Evolutionary conservation across 2,113 vertebrate species (phyloP).

Genomic region (Nycticryphes semicollaris): DNA sequence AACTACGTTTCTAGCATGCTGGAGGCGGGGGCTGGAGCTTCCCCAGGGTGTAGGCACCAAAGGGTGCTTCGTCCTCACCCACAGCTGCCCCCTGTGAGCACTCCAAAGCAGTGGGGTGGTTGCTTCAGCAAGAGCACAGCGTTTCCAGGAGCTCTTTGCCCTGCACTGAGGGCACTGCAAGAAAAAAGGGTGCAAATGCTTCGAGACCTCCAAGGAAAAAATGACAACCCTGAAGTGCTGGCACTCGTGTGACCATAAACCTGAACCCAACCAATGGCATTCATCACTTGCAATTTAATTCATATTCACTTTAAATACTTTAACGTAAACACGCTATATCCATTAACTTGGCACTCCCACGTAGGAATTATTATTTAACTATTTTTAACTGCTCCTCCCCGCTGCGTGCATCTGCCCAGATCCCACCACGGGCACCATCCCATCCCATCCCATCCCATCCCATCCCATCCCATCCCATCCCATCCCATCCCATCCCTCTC

Average conservation of each 20-base stretch:
- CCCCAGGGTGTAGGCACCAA: background rate
- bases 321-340: background rate
- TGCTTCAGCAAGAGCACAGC: background rate
- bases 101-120: background rate
- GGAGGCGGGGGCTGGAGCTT: background rate
- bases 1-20: accelerated
- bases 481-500: background rate
- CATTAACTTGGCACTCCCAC: background rate
- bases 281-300: background rate
- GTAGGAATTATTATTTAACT: background rate
- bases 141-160: background rate
- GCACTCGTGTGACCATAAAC: background rate
- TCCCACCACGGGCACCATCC: background rate
- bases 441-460: background rate
- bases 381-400: background rate
- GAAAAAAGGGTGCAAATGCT: background rate
- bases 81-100: accelerated
- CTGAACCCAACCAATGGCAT: background rate
- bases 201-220: background rate
- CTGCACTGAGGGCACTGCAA: background rate
- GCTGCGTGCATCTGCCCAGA: background rate
- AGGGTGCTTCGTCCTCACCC: background rate
- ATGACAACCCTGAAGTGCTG: accelerated
- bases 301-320: background rate
- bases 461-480: background rate